Conservation (phyloP, 2,888 invertebrate genomes). For the Eilema depressum region DNA sequence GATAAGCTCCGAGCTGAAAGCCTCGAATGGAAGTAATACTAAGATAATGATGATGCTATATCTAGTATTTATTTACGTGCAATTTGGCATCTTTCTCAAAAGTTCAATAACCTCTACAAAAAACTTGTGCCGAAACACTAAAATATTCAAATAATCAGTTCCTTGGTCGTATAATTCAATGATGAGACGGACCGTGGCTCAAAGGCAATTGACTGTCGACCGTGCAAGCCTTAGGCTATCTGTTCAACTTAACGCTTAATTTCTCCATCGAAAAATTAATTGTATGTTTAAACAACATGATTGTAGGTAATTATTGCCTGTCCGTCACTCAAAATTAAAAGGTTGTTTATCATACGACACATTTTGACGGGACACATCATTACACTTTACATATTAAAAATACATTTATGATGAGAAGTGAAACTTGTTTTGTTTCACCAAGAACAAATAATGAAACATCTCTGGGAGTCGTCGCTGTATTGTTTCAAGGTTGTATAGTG, state of each 20-base stretch:
- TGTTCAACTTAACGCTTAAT: conserved; percentile 39
- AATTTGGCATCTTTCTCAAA: background rate
- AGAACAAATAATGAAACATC: background rate
- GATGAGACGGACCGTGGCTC: conserved; percentile 24
- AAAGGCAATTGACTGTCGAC: conserved; percentile 41
- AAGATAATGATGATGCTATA: background rate
- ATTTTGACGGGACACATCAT: conserved; percentile 16
- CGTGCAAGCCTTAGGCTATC: conserved; percentile 37
- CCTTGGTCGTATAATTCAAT: conserved; percentile 11
- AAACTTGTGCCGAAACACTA: background rate
- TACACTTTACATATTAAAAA: conserved; percentile 7
- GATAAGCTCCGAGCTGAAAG: background rate
- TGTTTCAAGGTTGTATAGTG: background rate
- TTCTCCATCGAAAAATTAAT: conserved; percentile 36
- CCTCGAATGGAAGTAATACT: background rate
- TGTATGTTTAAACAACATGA: conserved; percentile 33
- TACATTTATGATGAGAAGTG: background rate
- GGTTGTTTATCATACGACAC: conserved; percentile 24
- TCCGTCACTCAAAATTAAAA: conserved; percentile 22
- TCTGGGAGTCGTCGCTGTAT: background rate
- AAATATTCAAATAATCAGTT: background rate
- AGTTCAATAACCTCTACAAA: conserved; percentile 2
- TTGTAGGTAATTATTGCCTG: conserved; percentile 37
- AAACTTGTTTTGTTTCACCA: conserved; percentile 1
- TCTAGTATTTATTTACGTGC: background rate